Base-by-base conservation (phyloP, 2,113 vertebrate species). In the Procapra przewalskii region DNA sequence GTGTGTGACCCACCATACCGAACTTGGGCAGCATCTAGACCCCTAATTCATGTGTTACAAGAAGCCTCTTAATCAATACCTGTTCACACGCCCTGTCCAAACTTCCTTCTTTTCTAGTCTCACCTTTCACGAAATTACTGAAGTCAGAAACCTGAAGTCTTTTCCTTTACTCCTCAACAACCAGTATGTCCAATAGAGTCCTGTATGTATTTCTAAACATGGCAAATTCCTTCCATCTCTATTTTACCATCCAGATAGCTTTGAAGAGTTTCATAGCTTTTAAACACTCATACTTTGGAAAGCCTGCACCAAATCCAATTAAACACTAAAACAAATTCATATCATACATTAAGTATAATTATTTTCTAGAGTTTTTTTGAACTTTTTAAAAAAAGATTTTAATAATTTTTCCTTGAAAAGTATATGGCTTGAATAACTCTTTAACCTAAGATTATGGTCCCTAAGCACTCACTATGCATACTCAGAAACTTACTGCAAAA, bases 371-470 rank as follows among this genome's bases (percentile, higher is more conserved):
- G 3, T 2, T 93, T 77, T 67, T 55, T 86, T 81, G 19, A 33
- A 67, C 85, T 81, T 97, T 62, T 82, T n/a, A n/a, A n/a, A 79
- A 88, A 21, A 87, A 82, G 23, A 93, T 43, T 87, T 89, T 88
- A 89, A 48, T 88, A 79, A 19, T 60, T 91, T 84, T 97, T 29
- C 52, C 43, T 94, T 54, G 21, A 40, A 60, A 97, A 90, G 16
- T 67, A 55, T 54, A 94, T 4, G 21, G 23, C n/a, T 96, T 86
- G 27, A n/a, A 43, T 88, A 87, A 33, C 6, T 71, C 29, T 79
- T 82, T 83, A 95, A 64, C 5, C 54, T 96, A 89, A 31, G 23
- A 57, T 81, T 84, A 96, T 27, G 29, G 45, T 91, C 88, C 96
- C 79, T 89, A 95, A 92, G 75, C 12, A 75, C 3, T 31, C 43